Percentiles rank a stretch among this genome's conserved stretches.
phyloP scores from a whole-genome alignment of 2,888 invertebrate genomes.

The Mermis nigrescens region DNA sequence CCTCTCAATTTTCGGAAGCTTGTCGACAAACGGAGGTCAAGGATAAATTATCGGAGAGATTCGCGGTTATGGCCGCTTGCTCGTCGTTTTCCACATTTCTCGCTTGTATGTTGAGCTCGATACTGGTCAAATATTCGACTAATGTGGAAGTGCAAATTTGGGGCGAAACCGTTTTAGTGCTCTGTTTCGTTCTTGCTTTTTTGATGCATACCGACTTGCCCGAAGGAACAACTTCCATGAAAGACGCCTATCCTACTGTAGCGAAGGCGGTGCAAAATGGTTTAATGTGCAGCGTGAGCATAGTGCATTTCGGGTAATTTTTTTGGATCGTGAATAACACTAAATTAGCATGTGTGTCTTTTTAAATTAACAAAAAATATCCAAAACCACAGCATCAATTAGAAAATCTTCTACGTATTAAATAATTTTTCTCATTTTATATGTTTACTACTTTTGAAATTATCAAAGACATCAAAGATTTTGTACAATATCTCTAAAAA shows the following conservation, averaged over 20 bases:
- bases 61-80: constrained; percentile 1
- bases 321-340: too few relatives aligned
- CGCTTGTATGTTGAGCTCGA: neutral
- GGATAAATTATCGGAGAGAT: neutral
- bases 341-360: too few relatives aligned
- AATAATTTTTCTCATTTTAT: too few relatives aligned
- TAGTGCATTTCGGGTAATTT: too few relatives aligned
- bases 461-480: too few relatives aligned
- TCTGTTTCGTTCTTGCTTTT: neutral
- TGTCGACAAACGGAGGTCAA: neutral
- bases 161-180: neutral
- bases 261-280: too few relatives aligned
- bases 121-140: neutral
- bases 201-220: neutral
- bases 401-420: too few relatives aligned
- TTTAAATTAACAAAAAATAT: too few relatives aligned
- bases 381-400: too few relatives aligned
- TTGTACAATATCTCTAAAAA: too few relatives aligned
- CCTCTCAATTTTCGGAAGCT: neutral
- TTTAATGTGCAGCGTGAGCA: too few relatives aligned
- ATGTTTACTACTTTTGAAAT: too few relatives aligned
- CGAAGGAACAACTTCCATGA: neutral
- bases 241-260: neutral
- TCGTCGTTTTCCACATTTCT: neutral
- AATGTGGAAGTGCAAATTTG: neutral